Evolutionary conservation across 2,888 invertebrate species (phyloP).

Genomic region (Parnassius smintheus): DNA sequence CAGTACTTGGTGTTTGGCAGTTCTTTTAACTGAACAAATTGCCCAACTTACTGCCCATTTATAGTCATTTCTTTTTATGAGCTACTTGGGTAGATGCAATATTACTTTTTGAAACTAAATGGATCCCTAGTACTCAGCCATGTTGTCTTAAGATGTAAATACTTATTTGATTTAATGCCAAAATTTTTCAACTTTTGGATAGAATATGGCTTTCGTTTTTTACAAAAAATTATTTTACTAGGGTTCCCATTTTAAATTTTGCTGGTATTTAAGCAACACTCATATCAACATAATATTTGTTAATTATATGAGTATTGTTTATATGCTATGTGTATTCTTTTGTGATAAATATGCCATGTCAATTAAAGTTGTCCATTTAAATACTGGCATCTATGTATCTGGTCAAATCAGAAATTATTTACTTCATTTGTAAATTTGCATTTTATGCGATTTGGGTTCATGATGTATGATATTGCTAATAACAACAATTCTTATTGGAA

Average conservation of each 20-base stretch:
- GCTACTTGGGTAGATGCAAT: slow-evolving; percentile 73
- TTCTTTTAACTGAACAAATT: slow-evolving; percentile 80
- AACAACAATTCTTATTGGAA: slow-evolving; percentile 41
- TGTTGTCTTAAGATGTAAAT: slow-evolving; percentile 1
- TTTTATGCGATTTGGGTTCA: slow-evolving; percentile 62
- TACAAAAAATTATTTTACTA: slow-evolving; percentile 11
- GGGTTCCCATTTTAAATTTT: slow-evolving; percentile 16
- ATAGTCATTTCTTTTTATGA: slow-evolving; percentile 48
- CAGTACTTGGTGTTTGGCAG: slow-evolving; percentile 93
- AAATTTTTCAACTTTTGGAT: slow-evolving; percentile 15
- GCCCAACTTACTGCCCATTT: slow-evolving; percentile 24
- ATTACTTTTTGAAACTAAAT: slow-evolving; percentile 40
- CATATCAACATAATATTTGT: background rate
- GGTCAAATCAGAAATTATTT: slow-evolving; percentile 73
- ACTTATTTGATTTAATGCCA: background rate
- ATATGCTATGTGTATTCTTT: slow-evolving; percentile 61
- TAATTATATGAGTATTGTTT: slow-evolving; percentile 34
- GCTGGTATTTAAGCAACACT: slow-evolving; percentile 18
- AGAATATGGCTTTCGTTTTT: slow-evolving; percentile 21
- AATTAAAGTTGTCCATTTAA: slow-evolving; percentile 76
- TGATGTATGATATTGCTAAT: slow-evolving; percentile 49
- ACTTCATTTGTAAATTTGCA: slow-evolving; percentile 71
- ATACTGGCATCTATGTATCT: slow-evolving; percentile 65
- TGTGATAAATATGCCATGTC: slow-evolving; percentile 78
- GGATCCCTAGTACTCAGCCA: slow-evolving; percentile 22